Conservation (phyloP, 2,113 vertebrate genomes). For the Clarias gariepinus region DNA sequence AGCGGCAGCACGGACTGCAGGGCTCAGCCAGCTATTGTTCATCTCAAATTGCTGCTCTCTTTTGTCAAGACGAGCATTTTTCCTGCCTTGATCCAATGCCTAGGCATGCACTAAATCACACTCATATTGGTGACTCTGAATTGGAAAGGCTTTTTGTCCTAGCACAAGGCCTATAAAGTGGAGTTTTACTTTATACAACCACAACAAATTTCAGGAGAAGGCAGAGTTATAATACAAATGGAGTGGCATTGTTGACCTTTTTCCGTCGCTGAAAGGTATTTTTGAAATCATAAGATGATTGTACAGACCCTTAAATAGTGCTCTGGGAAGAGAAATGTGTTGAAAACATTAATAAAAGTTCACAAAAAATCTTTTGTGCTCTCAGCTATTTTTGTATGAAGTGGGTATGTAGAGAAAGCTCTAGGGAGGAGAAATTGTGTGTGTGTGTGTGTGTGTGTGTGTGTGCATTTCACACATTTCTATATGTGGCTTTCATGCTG, state of each 20-base stretch:
- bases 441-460: background rate
- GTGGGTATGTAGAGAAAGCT: conserved; percentile 61
- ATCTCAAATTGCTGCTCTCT: conserved; percentile 38
- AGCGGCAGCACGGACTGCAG: conserved; percentile 25
- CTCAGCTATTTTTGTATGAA: conserved; percentile 56
- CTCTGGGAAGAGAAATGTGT: conserved; percentile 54
- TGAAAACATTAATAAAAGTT: conserved; percentile 67
- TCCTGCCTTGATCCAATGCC: conserved; percentile 26
- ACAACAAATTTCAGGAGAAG: background rate
- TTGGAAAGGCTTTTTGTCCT: conserved; percentile 4
- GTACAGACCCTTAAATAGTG: conserved; percentile 63
- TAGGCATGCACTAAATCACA: conserved; percentile 31
- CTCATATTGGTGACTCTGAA: conserved; percentile 6
- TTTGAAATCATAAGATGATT: conserved; percentile 63
- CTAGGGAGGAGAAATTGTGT: conserved; percentile 38
- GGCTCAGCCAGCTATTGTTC: conserved; percentile 44
- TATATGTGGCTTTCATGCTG: background rate
- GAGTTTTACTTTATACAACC: background rate
- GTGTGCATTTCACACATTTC: background rate
- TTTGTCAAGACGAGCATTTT: conserved; percentile 39
- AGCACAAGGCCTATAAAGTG: conserved; percentile 5
- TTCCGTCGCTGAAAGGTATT: conserved; percentile 23
- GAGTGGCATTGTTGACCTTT: background rate
- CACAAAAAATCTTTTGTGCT: conserved; percentile 65
- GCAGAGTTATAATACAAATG: background rate